These are phyloP conservation scores for Martes flavigula DNA, from an alignment of 2,797 vertebrate genomes.

Conservation along the genomic window DNA sequence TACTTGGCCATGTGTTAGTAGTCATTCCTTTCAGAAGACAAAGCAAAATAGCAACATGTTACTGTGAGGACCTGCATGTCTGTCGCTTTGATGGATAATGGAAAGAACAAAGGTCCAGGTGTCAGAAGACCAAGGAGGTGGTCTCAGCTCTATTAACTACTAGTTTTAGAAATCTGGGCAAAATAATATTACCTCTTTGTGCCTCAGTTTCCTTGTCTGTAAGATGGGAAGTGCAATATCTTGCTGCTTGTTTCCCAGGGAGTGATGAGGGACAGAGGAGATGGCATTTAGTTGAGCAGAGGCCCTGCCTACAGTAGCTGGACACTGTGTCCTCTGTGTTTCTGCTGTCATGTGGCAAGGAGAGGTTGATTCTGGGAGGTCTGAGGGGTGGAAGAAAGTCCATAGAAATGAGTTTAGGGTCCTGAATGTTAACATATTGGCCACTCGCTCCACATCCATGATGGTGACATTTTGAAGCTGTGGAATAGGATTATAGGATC, in stretches of 20 bases:
- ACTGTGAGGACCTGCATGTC: neutral
- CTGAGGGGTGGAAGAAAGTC: neutral
- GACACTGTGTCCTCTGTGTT: neutral
- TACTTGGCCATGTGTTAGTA: neutral
- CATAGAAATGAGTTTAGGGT: neutral
- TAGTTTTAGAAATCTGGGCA: neutral
- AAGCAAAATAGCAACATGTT: neutral
- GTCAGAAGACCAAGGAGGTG: neutral
- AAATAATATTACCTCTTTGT: neutral
- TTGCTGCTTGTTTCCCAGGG: neutral
- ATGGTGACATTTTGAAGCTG: neutral
- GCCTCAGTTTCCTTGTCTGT: slow-evolving; percentile 28
- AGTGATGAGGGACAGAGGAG: neutral
- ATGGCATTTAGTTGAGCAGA: neutral
- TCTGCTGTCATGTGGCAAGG: neutral
- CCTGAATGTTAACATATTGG: neutral
- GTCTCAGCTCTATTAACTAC: neutral
- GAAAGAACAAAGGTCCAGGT: neutral
- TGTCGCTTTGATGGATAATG: neutral
- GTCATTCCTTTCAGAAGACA: neutral
- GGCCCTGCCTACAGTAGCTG: neutral
- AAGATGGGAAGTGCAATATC: neutral
- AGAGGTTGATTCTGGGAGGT: neutral
- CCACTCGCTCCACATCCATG: neutral
- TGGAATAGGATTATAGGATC: neutral